Conservation (phyloP, 2,888 invertebrate genomes). For the Tetropium fuscum region DNA sequence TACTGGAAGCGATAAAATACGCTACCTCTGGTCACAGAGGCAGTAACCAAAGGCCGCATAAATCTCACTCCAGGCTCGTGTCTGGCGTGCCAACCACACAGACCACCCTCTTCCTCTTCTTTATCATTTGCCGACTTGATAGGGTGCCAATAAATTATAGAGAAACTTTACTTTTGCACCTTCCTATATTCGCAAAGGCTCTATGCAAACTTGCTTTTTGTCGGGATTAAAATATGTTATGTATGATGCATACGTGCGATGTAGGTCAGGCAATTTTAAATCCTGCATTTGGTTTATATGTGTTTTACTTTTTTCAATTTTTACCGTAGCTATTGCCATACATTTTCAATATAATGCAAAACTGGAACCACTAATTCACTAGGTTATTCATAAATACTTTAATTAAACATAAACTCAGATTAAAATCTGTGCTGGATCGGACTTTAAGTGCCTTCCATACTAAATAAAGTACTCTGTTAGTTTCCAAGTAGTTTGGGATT, state of each 20-base stretch:
- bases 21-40: conserved; percentile 59
- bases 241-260: conserved; percentile 17
- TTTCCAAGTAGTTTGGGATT: too few species aligned
- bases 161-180: conserved; percentile 54
- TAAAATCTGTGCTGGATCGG: too few species aligned
- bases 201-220: conserved; percentile 7
- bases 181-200: conserved; percentile 31
- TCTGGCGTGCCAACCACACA: conserved; percentile 61
- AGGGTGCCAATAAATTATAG: conserved; percentile 61
- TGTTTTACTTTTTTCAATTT: background rate
- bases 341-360: too few species aligned
- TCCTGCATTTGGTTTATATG: conserved; percentile 13
- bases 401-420: too few species aligned
- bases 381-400: too few species aligned
- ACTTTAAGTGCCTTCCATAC: too few species aligned
- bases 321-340: too few species aligned
- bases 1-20: conserved; percentile 60
- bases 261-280: conserved; percentile 11
- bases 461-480: too few species aligned
- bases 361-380: too few species aligned
- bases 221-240: conserved; percentile 1
- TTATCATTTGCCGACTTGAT: conserved; percentile 62
- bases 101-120: conserved; percentile 54
- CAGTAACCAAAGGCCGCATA: conserved; percentile 59
- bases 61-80: conserved; percentile 61